These are phyloP conservation scores for Glaucidium brasilianum DNA, from an alignment of 2,113 vertebrate genomes.

Conservation along the genomic window DNA sequence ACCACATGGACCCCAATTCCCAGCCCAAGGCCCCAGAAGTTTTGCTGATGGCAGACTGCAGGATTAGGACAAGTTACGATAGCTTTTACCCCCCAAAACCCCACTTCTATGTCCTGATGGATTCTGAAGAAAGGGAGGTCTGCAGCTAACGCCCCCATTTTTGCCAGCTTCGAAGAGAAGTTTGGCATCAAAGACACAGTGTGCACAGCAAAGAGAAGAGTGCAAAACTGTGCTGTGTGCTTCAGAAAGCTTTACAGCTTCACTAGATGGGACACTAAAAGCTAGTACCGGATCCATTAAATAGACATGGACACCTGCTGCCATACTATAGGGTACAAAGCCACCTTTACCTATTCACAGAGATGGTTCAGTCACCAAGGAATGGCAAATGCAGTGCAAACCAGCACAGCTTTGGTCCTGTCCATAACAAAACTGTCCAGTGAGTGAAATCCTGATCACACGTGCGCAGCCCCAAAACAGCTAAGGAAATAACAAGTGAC, in stretches of 20 bases:
- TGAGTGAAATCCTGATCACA: neutral
- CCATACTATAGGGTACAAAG: neutral
- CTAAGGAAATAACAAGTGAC: neutral
- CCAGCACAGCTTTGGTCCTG: neutral
- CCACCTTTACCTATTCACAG: neutral
- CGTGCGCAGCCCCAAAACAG: rapidly evolving
- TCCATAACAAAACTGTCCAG: neutral
- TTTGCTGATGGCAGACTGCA: neutral
- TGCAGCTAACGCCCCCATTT: rapidly evolving
- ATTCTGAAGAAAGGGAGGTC: neutral
- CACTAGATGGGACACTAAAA: neutral
- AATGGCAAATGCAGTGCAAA: neutral
- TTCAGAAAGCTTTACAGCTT: neutral
- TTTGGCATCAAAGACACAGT: rapidly evolving
- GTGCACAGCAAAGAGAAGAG: neutral
- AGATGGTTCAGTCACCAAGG: rapidly evolving
- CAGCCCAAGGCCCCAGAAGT: rapidly evolving
- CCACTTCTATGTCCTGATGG: neutral
- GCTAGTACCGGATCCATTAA: neutral
- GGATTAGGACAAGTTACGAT: neutral
- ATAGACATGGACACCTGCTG: neutral
- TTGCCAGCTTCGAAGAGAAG: neutral
- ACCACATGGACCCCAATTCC: rapidly evolving
- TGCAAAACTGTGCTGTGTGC: rapidly evolving
- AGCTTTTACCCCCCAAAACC: neutral